Conservation (phyloP, 2,797 vertebrate species). For the Scleropages formosus region DNA sequence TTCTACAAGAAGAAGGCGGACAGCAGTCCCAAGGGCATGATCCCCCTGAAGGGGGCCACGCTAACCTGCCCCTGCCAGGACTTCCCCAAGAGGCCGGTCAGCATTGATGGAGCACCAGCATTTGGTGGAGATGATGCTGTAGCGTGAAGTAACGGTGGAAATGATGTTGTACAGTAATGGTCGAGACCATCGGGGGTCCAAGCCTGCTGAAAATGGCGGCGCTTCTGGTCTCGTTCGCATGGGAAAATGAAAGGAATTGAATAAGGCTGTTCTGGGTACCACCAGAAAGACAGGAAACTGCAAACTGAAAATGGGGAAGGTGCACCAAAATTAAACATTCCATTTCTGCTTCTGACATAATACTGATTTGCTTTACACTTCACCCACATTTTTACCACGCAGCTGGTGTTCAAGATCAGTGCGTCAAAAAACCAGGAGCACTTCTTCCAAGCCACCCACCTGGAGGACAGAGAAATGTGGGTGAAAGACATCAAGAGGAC, state of each 20-base stretch:
- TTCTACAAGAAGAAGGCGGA: slow-evolving; percentile 95
- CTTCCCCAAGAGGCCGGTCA: slow-evolving; percentile 86
- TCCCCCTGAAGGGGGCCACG: slow-evolving; percentile 83
- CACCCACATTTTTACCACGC: slow-evolving; percentile 19
- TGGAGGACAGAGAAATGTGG: slow-evolving; percentile 91
- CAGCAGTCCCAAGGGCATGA: slow-evolving; percentile 88
- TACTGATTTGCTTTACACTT: neutral
- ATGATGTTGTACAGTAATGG: no score
- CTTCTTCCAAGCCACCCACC: slow-evolving; percentile 88
- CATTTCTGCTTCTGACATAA: neutral
- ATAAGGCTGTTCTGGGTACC: no score
- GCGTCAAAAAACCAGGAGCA: slow-evolving; percentile 87
- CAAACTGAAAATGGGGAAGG: no score
- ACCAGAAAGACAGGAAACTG: no score
- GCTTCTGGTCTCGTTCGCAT: no score
- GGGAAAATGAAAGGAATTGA: no score
- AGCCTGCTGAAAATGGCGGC: neutral
- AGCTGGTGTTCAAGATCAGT: slow-evolving; percentile 91
- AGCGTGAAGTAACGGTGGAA: no score
- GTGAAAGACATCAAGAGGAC: slow-evolving; percentile 86
- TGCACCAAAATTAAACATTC: neutral
- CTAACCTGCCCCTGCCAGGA: slow-evolving; percentile 85
- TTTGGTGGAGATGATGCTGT: no score
- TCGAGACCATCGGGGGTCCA: slow-evolving; percentile 22
- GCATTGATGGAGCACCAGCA: no score